Base-by-base conservation (phyloP, 2,797 vertebrate genomes). In the Etheostoma nigrum region DNA sequence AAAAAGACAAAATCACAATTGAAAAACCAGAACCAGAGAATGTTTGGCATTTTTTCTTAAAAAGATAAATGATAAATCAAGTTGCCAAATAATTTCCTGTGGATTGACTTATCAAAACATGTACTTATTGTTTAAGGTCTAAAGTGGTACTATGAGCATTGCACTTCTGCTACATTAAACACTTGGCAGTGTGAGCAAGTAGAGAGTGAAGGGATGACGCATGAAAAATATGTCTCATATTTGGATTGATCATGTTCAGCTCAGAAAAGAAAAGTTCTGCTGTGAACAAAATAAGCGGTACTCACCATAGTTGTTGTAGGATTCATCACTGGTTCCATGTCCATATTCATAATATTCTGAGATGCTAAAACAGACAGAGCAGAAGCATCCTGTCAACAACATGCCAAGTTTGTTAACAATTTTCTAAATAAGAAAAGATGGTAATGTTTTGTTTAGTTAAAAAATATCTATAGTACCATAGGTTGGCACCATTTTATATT, bases 251-350 rank as follows among this genome's bases (percentile, higher is more conserved):
- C n/a, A 44, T 67, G 44, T 48, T 48, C 18, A 30, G 2, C 47
- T 75, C 14, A 65, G 23, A 15, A 53, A 64, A 74, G 23, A 7
- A 33, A 25, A 25, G 14, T 57, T 69, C 27, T 49, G 33, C 57
- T 16, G 6, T 14, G n/a, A 19, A 48, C 6, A 61, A 74, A 59
- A 67, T 55, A 10, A 74, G 71, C 23, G 74, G 62, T 73, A 76
- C 97, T 97, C 96, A 99, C 98, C 97, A 51, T 99, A 99, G 94
- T 93, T 97, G 93, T 97, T 96, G 89, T 98, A 99, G 91, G 95
- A 91, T 75, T 99, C 98, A 81, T 99, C 97, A 54, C 91, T 96
- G 90, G 95, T 95, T 91, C 96, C 95, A 1, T 97, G 97, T 93
- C 96, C 94, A 1, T 99, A 99, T 91, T 99, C 97, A 78, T 98